Evolutionary conservation across 2,797 vertebrate species (phyloP), one percentile per base, ranked within the genome.

Genomic region (Danionella dracula): DNA sequence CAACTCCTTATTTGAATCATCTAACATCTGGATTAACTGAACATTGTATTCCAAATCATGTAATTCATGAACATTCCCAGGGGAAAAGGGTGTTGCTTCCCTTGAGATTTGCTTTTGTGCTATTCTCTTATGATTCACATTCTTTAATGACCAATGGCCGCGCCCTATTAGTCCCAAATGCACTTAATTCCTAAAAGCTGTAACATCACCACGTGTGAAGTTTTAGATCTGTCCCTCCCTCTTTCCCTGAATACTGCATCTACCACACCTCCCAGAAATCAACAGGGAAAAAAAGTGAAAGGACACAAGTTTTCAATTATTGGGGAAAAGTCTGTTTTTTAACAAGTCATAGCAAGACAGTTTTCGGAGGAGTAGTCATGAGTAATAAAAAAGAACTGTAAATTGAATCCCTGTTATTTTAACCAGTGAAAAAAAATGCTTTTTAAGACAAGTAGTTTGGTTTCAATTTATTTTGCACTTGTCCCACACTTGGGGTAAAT

Each of bases 171-270:
- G 81, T 79, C n/a, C 75, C 85, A 29, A 44, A 16, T 78, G 70
- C 74, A 82, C 78, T 79, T 90, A 88, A 89, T 69, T 88, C 88
- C 88, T 76, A 70, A 50, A 12, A 78, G 68, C 59, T 20, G 21
- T 19, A 45, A 45, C 37, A 65, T 49, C 68, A 60, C 64, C 64
- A 15, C 27, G 12, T 11, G n/a, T 31, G 21, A 21, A 45, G n/a
- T n/a, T n/a, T n/a, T n/a, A n/a, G n/a, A n/a, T n/a, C n/a, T n/a
- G n/a, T n/a, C n/a, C 17, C 17, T 55, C 13, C 19, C n/a, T 13
- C 35, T 19, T 21, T 38, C 16, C 20, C 4, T 21, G 34, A 63
- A 16, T 27, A 29, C 4, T 49, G 27, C 29, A n/a, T n/a, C n/a
- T n/a, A 23, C 15, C 17, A 31, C n/a, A 57, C 37, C 37, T 5